These are phyloP conservation scores for Fulica atra DNA, from an alignment of 2,113 vertebrate species.

Conservation along the genomic window DNA sequence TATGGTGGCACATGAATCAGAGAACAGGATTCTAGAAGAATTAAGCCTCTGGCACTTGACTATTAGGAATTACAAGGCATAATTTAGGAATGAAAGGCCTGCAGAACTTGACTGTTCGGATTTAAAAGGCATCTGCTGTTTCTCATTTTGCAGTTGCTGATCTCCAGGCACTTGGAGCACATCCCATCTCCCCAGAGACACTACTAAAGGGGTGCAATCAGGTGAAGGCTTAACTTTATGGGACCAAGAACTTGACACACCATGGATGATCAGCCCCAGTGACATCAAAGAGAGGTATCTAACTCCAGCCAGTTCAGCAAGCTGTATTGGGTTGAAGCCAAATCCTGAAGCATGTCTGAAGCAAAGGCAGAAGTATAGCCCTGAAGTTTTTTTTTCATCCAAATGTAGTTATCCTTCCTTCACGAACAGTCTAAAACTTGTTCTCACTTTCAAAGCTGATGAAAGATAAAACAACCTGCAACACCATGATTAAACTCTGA, in stretches of 20 bases:
- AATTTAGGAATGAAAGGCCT: neutral
- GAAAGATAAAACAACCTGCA: neutral
- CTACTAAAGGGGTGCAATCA: too few relatives aligned
- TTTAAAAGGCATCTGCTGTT: neutral
- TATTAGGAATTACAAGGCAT: neutral
- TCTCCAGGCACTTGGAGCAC: neutral
- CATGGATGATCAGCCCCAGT: neutral
- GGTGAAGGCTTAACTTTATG: accelerated
- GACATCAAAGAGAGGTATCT: accelerated
- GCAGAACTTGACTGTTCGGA: neutral
- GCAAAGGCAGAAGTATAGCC: neutral
- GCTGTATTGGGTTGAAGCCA: neutral
- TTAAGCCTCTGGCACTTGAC: neutral
- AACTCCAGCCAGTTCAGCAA: neutral
- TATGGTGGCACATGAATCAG: neutral
- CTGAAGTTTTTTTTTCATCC: neutral
- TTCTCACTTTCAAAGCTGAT: neutral
- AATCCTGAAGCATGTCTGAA: neutral
- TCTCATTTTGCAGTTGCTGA: neutral
- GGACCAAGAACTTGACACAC: neutral
- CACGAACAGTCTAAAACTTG: neutral
- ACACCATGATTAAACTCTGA: neutral
- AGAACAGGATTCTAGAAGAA: neutral
- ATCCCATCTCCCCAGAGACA: neutral
- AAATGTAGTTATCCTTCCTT: neutral